Conservation (phyloP, 2,888 invertebrate genomes). For the Saturnia pavonia region DNA sequence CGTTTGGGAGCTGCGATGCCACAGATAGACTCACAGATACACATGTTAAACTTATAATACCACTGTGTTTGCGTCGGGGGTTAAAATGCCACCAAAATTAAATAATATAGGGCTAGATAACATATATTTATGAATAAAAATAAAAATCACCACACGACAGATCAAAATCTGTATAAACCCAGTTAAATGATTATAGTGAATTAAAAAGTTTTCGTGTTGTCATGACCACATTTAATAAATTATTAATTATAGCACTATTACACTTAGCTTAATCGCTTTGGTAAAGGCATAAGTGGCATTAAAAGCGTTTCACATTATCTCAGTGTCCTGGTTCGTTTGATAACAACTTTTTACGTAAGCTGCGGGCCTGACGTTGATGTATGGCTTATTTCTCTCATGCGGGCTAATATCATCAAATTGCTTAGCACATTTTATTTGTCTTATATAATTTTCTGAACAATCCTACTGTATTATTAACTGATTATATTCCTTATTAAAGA, state of each 20-base stretch:
- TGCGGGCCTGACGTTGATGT: slow-evolving; percentile 61
- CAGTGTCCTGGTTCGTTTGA: slow-evolving; percentile 47
- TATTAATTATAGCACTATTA: neutral
- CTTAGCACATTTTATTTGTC: slow-evolving; percentile 26
- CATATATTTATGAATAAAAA: no score
- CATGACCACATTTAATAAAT: neutral
- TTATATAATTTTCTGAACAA: slow-evolving; percentile 22
- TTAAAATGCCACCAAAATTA: no score
- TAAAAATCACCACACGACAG: no score
- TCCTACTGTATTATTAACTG: neutral
- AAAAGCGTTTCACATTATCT: slow-evolving; percentile 57
- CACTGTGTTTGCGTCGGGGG: no score
- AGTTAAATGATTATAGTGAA: neutral
- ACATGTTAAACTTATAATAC: no score
- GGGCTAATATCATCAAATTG: slow-evolving; percentile 45
- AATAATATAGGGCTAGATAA: no score
- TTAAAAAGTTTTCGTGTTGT: neutral
- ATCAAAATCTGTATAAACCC: no score
- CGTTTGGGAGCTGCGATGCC: no score
- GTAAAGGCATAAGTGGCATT: slow-evolving; percentile 7
- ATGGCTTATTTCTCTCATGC: slow-evolving; percentile 50
- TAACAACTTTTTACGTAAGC: slow-evolving; percentile 57
- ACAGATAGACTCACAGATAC: no score
- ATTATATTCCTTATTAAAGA: neutral
- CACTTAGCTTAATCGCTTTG: neutral